A percentile compares a stretch with the other conserved stretches of the same genome.
Conservation (phyloP, 92 coral and sea anemone species). For the Parazoanthus atlanticus region DNA sequence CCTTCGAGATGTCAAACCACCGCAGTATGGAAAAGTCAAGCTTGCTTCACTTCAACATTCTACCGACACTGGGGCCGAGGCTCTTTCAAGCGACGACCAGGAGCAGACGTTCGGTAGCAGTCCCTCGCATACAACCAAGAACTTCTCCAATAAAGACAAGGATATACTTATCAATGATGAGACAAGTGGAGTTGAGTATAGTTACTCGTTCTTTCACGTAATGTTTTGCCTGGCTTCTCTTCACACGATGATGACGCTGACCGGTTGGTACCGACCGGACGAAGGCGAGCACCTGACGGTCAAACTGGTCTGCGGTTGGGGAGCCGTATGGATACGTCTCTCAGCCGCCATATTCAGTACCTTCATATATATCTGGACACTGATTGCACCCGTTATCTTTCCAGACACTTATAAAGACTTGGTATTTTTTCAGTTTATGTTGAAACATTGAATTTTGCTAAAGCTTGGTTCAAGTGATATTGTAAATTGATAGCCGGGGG, state of each 20-base stretch:
- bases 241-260: slow-evolving; percentile 92
- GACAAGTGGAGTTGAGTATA: slow-evolving; percentile 82
- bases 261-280: slow-evolving; percentile 98
- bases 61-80: background rate
- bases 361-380: slow-evolving; percentile 95
- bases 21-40: slow-evolving; percentile 89
- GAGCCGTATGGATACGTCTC: slow-evolving; percentile 95
- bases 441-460: slow-evolving; percentile 22
- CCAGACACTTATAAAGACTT: slow-evolving; percentile 89
- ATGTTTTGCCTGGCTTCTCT: slow-evolving; percentile 83
- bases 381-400: slow-evolving; percentile 91
- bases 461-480: background rate
- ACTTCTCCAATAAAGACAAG: slow-evolving; percentile 8
- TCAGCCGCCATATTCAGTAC: slow-evolving; percentile 95
- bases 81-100: background rate
- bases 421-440: slow-evolving; percentile 93
- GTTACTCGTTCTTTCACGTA: slow-evolving; percentile 93
- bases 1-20: slow-evolving; percentile 79
- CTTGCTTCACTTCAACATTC: background rate
- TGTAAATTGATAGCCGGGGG: too few relatives aligned
- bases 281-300: slow-evolving; percentile 89
- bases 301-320: slow-evolving; percentile 93
- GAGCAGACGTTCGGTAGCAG: slow-evolving; percentile 6
- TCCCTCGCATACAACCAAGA: background rate
- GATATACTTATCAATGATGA: slow-evolving; percentile 77